Evolutionary conservation across 2,888 invertebrate species (phyloP).

Genomic region (Entomobrya multifasciata): DNA sequence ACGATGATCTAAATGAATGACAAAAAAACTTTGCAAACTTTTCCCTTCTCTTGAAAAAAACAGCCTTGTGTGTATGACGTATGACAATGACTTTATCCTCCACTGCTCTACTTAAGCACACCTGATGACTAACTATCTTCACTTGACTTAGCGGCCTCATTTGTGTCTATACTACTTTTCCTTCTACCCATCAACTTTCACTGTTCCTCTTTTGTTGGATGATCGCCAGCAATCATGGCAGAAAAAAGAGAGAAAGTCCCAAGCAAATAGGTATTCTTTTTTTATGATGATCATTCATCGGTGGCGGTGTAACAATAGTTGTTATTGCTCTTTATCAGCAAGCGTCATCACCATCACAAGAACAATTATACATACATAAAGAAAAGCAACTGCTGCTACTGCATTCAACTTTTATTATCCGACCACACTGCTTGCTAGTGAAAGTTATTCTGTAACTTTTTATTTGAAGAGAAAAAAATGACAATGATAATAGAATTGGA

Average conservation of each 20-base stretch:
- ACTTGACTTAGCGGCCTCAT: too few species aligned
- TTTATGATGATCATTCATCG: conserved; percentile 32
- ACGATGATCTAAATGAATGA: conserved; percentile 2
- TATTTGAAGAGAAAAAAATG: conserved; percentile 28
- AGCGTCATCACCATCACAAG: conserved; percentile 10
- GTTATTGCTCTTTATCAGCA: conserved; percentile 24
- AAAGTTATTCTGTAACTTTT: too few species aligned
- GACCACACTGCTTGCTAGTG: neutral
- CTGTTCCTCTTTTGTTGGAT: conserved; percentile 31
- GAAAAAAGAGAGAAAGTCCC: neutral
- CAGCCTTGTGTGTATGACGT: conserved; percentile 16
- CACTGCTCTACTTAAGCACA: conserved; percentile 35
- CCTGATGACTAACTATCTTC: conserved; percentile 35
- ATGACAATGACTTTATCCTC: conserved; percentile 53
- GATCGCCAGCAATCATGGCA: conserved; percentile 34
- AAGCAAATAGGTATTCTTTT: conserved; percentile 1
- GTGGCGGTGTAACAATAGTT: neutral
- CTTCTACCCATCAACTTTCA: neutral
- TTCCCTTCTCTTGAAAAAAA: neutral
- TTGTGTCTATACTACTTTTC: conserved; percentile 9
- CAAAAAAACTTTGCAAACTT: conserved; percentile 44
- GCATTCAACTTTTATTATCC: neutral
- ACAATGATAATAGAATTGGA: neutral
- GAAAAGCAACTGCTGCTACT: neutral
- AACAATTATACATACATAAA: conserved; percentile 19